Evolutionary conservation across 2,113 vertebrate genomes (phyloP), one percentile per base, ranked within the genome.

Genomic region (Microtus richardsoni): DNA sequence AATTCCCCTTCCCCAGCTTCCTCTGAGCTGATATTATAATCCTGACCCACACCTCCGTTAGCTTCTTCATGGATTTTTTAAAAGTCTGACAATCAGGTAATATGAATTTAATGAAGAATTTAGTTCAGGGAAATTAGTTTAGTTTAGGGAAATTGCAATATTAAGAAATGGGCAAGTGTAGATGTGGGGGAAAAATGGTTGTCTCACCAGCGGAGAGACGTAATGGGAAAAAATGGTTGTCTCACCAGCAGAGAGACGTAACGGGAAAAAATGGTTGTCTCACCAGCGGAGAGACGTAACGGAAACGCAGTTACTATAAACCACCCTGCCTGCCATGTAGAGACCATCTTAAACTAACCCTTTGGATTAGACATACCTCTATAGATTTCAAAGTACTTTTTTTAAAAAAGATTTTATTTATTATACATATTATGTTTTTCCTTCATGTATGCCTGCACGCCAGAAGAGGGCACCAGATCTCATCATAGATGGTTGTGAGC

Each of bases 101-200:
- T 21, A 41, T 79, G 3, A 54, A 89, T 62, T 71, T 62, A n/a
- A 70, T 30, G 44, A 49, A 89, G 36, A 83, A 36, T n/a, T 33
- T 26, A 44, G 54, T 66, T 93, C 93, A 77, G 47, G 58, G 58
- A 58, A 58, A 58, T 58, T 21, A 58, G 58, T 58, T 58, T 58
- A 21, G 52, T 78, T 74, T 89, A 82, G 95, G 93, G 95, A 91
- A 49, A 62, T n/a, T 74, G 90, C 68, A 62, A 93, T 44, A 47
- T 88, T 36, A 94, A 80, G 77, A 84, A 17, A 60, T 44, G 60
- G 83, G 66, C 94, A 75, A 79, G 82, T 54, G 24, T 88, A 7
- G 30, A 78, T 89, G n/a, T 78, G 54, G 60, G 91, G 91, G 93
- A 74, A 58, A 44, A 75, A 66, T 13, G 44, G 44, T 44, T 44